Base-by-base conservation (phyloP, 2,888 invertebrate species). In the Synergus laeviventris region DNA sequence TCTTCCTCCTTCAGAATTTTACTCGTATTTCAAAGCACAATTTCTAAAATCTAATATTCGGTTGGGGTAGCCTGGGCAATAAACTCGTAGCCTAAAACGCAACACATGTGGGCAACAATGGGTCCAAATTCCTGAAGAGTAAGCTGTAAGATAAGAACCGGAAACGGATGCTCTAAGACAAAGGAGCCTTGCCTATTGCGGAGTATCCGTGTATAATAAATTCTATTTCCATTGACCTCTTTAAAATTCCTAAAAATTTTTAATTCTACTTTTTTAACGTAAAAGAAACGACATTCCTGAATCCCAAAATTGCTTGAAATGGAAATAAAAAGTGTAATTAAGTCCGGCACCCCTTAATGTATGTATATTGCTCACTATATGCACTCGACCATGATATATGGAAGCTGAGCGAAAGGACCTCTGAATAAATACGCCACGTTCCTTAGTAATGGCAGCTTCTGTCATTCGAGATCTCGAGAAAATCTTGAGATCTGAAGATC, bases 111-210 rank as follows among this genome's bases (percentile, higher is more conserved):
- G n/a, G 38, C 56, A 16, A 59, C 59, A 24, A 59, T 59, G 14
- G 12, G 59, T 70, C n/a, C 36, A 70, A 31, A 49, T 70, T 31
- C 18, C 31, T n/a, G 31, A 31, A 36, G 45, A 31, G 36, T 24
- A 36, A 60, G 21, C 16, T 82, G 80, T 81, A 82, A 87, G 87
- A 88, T 87, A 88, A 88, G 85, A 81, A 83, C 87, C 88, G 89
- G 89, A 89, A 89, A 85, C 87, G 88, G 89, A 89, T 88, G 87
- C 81, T 79, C 56, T 81, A 81, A 86, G 82, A 86, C 86, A 87
- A 87, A 86, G 84, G 82, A 75, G 81, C 74, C 79, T 59, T 16
- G 9, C 11, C 7, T 24, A 11, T 36, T 31, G n/a, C n/a, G 45
- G n/a, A 18, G 11, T 31, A 4, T n/a, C 11, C 24, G 0, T 2